Evolutionary conservation across 2,113 vertebrate genomes (phyloP), one percentile per base, ranked within the genome.

Genomic region (Hystrix cristata): DNA sequence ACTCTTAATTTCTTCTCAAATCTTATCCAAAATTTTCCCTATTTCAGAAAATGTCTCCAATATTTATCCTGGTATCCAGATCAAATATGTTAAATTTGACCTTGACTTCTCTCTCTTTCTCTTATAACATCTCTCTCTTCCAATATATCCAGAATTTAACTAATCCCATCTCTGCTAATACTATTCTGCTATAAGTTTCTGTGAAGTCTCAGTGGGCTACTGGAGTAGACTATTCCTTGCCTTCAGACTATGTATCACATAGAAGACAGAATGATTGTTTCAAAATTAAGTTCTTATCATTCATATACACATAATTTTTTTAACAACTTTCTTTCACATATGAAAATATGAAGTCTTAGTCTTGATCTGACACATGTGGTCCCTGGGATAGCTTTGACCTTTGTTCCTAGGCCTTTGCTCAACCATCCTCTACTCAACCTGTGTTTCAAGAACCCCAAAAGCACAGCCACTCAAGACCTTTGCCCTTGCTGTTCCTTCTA

Each of bases 191-290:
- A 34, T 13, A 67, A 53, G 31, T 67, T 13, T 3, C 21, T 21
- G 3, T 55, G 27, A 62, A 53, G 87, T 83, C 25, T 84, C 53
- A 83, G 46, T 48, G 6, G 10, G 43, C 14, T 38, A 90, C 31
- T 82, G 31, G n/a, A 82, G 3, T 18, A 88, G n/a, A 88, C 18
- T n/a, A n/a, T 53, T 9, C 14, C 62, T 65, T 7, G 46, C 67
- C 65, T 90, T 87, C 12, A 60, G 18, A 1, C 31, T 72, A 9
- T n/a, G 19, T 34, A 74, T 62, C 38, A 91, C 6, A 43, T 1
- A 60, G 55, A 88, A 53, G 23, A 4, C 82, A 97, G 19, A 94
- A 60, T 67, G 88, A 89, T 65, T 53, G 43, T 65, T 92, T 86
- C 27, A 34, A 67, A 92, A 85, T 55, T 91, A 93, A 27, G 9